These are phyloP conservation scores for Neoascia interrupta DNA, from an alignment of 2,888 invertebrate genomes.

Conservation along the genomic window DNA sequence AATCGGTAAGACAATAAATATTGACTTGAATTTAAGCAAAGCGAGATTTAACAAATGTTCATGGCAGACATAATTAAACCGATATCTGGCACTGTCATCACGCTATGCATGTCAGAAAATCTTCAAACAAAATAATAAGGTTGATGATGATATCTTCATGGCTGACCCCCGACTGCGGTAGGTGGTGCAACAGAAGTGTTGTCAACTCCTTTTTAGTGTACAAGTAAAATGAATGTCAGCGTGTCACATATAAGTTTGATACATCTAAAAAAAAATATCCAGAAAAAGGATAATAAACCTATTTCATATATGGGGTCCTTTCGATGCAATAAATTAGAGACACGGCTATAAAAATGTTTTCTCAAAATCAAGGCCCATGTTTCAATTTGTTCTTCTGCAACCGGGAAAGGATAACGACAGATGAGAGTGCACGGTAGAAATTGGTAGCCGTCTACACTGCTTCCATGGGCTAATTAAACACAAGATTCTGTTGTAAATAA, in stretches of 20 bases:
- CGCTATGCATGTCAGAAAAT: conserved; percentile 6
- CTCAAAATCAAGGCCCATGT: conserved; percentile 43
- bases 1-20: background rate
- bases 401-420: conserved; percentile 11
- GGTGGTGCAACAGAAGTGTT: conserved; percentile 68
- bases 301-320: conserved; percentile 28
- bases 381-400: conserved; percentile 59
- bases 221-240: conserved; percentile 42
- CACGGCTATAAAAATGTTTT: conserved; percentile 57
- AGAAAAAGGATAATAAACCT: too few relatives aligned
- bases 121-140: background rate
- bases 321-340: conserved; percentile 50
- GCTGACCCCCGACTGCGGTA: conserved; percentile 62
- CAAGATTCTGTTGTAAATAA: conserved; percentile 61
- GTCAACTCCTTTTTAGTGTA: conserved; percentile 54
- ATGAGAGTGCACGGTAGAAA: conserved; percentile 36
- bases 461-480: conserved; percentile 56
- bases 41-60: background rate
- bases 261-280: conserved; percentile 23
- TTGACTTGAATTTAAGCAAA: background rate
- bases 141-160: conserved; percentile 23
- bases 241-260: conserved; percentile 23
- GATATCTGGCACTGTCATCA: conserved; percentile 27
- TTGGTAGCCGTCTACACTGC: conserved; percentile 8
- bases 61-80: conserved; percentile 6